Percentiles rank a stretch among this genome's conserved stretches.
Evolutionary conservation across 2,113 vertebrate genomes (phyloP).

Genomic region (Seriola rivoliana): DNA sequence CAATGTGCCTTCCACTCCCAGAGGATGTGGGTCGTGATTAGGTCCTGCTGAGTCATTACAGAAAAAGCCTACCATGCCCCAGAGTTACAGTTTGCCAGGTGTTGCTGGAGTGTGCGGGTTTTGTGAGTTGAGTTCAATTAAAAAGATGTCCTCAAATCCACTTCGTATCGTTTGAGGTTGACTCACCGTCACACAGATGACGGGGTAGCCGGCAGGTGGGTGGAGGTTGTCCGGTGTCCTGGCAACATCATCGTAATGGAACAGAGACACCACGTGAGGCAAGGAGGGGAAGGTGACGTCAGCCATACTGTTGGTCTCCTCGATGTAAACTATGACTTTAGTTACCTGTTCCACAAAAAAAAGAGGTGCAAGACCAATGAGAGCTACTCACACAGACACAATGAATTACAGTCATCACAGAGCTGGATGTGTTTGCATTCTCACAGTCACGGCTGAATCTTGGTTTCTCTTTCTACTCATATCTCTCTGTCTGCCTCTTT

Average conservation of each 20-base stretch:
- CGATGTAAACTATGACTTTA: constrained; percentile 94
- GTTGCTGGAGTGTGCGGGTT: neutral
- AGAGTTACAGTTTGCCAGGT: neutral
- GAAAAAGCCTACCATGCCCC: neutral
- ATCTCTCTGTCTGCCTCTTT: constrained; percentile 6
- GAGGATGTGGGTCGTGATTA: constrained; percentile 4
- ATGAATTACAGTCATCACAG: neutral
- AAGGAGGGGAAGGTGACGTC: constrained; percentile 95
- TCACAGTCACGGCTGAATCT: neutral
- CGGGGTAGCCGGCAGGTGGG: constrained; percentile 91
- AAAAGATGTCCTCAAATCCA: neutral
- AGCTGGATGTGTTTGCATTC: constrained; percentile 18
- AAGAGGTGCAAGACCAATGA: constrained; percentile 19
- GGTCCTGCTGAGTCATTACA: neutral
- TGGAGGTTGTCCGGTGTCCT: constrained; percentile 78
- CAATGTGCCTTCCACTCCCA: neutral
- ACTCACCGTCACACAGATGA: constrained; percentile 94
- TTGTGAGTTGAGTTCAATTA: neutral
- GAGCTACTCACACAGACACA: neutral
- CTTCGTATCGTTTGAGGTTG: neutral
- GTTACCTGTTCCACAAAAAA: constrained; percentile 80
- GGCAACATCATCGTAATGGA: constrained; percentile 89
- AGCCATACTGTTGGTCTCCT: constrained; percentile 93
- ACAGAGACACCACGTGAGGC: constrained; percentile 90
- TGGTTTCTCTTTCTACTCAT: constrained; percentile 8